A percentile compares a stretch with the other conserved stretches of the same genome.
Evolutionary conservation across 2,797 vertebrate species (phyloP).

Genomic region (Oreortyx pictus): DNA sequence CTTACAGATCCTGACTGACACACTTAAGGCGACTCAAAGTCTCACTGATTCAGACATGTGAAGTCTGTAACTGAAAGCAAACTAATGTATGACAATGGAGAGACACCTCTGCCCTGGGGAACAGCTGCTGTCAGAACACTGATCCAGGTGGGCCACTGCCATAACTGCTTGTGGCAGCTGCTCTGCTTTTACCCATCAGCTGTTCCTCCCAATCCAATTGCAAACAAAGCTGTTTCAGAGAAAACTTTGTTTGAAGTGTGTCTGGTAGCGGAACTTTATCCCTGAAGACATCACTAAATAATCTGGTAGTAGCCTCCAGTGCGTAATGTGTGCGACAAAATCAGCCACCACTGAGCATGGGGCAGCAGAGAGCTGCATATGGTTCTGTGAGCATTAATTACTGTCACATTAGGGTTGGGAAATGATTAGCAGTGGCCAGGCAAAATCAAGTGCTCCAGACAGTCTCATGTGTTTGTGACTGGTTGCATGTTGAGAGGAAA

Average conservation of each 20-base stretch:
- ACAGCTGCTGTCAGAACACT: neutral
- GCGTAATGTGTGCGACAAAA: neutral
- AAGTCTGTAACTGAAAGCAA: neutral
- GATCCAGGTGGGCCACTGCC: neutral
- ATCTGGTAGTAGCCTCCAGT: neutral
- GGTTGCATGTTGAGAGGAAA: neutral
- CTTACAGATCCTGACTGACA: neutral
- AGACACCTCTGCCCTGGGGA: neutral
- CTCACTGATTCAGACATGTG: neutral
- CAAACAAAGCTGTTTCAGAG: neutral
- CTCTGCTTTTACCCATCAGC: neutral
- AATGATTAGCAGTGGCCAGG: neutral
- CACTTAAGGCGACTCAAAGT: neutral
- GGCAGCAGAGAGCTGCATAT: neutral
- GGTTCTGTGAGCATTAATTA: neutral
- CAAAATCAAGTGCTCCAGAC: neutral
- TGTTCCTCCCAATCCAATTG: slow-evolving; percentile 28
- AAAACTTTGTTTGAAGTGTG: slow-evolving; percentile 7
- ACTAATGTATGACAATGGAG: neutral
- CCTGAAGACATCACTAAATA: neutral
- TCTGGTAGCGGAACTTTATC: slow-evolving; percentile 5
- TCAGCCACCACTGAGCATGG: neutral
- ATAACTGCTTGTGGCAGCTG: neutral
- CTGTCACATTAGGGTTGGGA: neutral
- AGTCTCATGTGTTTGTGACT: neutral